phyloP scores from a whole-genome alignment of 2,888 invertebrate genomes.

The Cancer borealis region DNA sequence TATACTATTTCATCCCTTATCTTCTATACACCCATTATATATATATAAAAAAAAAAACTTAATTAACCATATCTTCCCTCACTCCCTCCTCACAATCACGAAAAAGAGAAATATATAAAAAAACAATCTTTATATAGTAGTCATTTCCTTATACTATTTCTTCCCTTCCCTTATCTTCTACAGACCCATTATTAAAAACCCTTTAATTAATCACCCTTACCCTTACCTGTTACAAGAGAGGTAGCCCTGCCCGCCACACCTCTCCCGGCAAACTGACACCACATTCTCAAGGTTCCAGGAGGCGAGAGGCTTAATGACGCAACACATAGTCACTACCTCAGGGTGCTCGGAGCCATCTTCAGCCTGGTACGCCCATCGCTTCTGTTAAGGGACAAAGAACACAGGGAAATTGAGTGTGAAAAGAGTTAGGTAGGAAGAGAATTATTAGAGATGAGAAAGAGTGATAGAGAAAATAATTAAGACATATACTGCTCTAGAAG shows the following conservation, averaged over 20 bases:
- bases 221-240: conserved; percentile 77
- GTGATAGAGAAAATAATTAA: background rate
- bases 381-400: conserved; percentile 45
- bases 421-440: background rate
- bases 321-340: conserved; percentile 78
- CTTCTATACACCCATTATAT: no score
- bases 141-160: background rate
- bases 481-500: no score
- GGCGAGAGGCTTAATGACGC: conserved; percentile 78
- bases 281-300: conserved; percentile 78
- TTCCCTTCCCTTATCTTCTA: background rate
- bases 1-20: no score
- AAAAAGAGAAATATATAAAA: no score
- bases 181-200: background rate
- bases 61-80: no score
- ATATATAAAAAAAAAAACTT: background rate
- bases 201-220: background rate
- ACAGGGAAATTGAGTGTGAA: background rate
- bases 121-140: background rate
- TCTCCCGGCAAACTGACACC: conserved; percentile 77
- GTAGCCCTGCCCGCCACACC: conserved; percentile 78
- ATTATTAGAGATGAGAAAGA: background rate
- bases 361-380: conserved; percentile 77
- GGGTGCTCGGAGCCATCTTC: conserved; percentile 78
- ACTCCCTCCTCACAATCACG: no score